These are phyloP conservation scores for Aporrectodea caliginosa DNA, from an alignment of 1,140 invertebrate genomes.

Conservation along the genomic window DNA sequence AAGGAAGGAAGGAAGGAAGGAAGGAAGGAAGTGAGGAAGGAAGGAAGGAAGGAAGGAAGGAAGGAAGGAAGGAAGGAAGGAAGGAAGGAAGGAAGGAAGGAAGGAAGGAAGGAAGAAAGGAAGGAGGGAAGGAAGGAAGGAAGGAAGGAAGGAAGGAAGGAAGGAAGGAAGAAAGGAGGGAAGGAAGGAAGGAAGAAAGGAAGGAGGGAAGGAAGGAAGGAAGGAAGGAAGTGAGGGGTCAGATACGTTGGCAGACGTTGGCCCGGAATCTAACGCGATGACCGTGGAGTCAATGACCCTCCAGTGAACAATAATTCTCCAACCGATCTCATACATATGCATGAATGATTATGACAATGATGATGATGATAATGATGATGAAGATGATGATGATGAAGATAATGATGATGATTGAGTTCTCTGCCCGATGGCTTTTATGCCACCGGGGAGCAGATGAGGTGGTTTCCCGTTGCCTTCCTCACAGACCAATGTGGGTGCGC, in stretches of 20 bases:
- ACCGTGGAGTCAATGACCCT: too few relatives aligned
- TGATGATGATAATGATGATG: not conserved
- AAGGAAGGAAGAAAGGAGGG: not conserved
- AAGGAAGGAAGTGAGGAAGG: not conserved
- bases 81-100: not conserved
- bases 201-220: not conserved
- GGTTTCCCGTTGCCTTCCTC: too few relatives aligned
- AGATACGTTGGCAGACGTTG: too few relatives aligned
- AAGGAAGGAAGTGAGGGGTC: not conserved
- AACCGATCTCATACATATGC: too few relatives aligned
- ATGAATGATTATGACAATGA: not conserved
- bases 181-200: not conserved
- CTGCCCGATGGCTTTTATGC: too few relatives aligned
- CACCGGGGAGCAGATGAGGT: too few relatives aligned
- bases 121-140: not conserved
- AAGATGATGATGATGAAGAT: not conserved
- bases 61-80: not conserved
- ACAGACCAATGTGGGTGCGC: too few relatives aligned
- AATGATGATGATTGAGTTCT: not conserved
- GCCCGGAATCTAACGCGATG: too few relatives aligned
- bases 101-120: not conserved
- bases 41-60: not conserved
- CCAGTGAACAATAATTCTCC: too few relatives aligned
- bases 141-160: not conserved
- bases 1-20: not conserved